Evolutionary conservation across 2,113 vertebrate species (phyloP).

Genomic region (Saguinus midas): DNA sequence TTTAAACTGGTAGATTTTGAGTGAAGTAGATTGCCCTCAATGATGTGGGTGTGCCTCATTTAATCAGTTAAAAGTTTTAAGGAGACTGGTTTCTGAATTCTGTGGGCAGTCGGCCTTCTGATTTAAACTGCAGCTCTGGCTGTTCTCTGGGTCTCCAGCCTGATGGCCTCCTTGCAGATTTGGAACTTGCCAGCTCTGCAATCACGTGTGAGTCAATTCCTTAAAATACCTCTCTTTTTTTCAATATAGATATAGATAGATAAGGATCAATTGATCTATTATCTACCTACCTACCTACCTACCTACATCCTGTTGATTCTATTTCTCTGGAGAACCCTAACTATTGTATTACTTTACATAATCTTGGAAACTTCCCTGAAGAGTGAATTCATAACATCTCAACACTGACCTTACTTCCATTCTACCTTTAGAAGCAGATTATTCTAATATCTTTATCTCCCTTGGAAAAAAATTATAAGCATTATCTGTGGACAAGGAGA

Average conservation of each 20-base stretch:
- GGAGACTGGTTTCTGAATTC: not conserved
- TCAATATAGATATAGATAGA: not conserved
- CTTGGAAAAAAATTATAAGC: not conserved
- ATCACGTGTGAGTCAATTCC: not conserved
- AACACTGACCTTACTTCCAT: not conserved
- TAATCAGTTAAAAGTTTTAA: not conserved
- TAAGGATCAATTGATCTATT: not conserved
- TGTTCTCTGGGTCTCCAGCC: not conserved
- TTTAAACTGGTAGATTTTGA: not conserved
- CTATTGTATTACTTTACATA: not conserved
- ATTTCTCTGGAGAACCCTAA: not conserved
- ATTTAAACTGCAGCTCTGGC: not conserved
- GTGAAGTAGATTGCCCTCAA: not conserved
- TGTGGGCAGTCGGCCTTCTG: not conserved
- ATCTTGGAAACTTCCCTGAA: not conserved
- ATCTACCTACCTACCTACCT: not conserved
- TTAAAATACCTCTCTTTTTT: not conserved
- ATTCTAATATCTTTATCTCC: not conserved
- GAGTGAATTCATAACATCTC: not conserved
- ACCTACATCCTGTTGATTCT: not conserved
- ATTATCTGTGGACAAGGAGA: not conserved
- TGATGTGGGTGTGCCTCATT: not conserved
- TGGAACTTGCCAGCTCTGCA: not conserved
- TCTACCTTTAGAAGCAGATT: not conserved
- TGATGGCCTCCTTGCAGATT: not conserved